Evolutionary conservation across 2,113 vertebrate species (phyloP).

Genomic region (Probosciger aterrimus): DNA sequence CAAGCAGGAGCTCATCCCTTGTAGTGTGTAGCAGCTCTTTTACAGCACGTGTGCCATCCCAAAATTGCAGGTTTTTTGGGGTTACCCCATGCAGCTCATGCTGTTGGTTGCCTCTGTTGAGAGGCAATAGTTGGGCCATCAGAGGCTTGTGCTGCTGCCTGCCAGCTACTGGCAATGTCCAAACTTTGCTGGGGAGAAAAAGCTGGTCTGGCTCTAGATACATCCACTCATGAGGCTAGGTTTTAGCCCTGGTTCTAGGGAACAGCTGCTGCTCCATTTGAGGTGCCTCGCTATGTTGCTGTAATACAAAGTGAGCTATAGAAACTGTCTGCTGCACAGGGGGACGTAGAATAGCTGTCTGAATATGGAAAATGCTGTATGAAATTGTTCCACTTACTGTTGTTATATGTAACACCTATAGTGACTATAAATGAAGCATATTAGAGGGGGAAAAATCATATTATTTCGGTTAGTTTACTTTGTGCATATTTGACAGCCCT

Average conservation of each 20-base stretch:
- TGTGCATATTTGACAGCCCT: background rate
- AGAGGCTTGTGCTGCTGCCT: background rate
- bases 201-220: background rate
- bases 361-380: background rate
- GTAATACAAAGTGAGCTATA: background rate
- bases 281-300: background rate
- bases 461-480: conserved; percentile 17
- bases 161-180: background rate
- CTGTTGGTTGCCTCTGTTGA: background rate
- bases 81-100: background rate
- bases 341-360: background rate
- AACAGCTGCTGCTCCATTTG: rapidly evolving
- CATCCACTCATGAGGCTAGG: background rate
- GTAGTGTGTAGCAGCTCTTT: background rate
- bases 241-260: background rate
- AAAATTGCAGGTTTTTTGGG: rapidly evolving
- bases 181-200: background rate
- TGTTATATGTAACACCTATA: background rate
- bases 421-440: background rate
- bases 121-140: background rate
- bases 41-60: background rate
- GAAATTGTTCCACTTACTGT: background rate
- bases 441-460: background rate
- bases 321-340: background rate
- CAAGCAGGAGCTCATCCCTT: background rate